Evolutionary conservation across 2,113 vertebrate species (phyloP), one percentile per base, ranked within the genome.

Genomic region (Sitta europaea): DNA sequence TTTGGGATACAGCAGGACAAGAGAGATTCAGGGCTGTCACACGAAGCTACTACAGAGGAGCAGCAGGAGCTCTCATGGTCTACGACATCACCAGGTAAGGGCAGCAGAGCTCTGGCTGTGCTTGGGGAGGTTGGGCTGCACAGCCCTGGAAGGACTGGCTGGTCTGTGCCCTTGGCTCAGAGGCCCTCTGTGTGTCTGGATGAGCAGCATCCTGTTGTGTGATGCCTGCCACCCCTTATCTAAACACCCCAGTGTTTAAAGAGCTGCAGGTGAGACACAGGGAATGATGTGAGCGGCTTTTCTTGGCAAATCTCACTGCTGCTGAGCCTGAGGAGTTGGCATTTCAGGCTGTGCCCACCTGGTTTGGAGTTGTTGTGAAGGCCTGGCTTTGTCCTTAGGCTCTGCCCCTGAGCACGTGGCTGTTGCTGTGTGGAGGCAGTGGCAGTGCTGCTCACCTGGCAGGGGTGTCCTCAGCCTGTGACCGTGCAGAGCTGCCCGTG

Each of bases 1-100:
- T 99, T 79, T 99, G 99, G 99, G 99, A 99, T 98, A 99, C 99
- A 33, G 99, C 99, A 21, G 99, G 99, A 79, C 99, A 99, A 98
- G 99, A 99, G 96, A 97, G 99, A 47, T 99, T 99, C 98, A 98
- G 99, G 92, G 99, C 99, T 86, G 99, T 99, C 94, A 99, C 99
- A 78, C 98, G 99, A 94, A 99, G 99, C 97, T 99, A 99, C 97
- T 99, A 99, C 98, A 98, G 99, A 96, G 99, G 99, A 73, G 99
- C 99, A 5, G 99, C 99, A 0, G 99, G 99, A 66, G 99, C 99
- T 29, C 99, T 99, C 84, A 99, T 99, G 99, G 99, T 99, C 94
- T 99, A 99, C 13, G 99, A 99, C 97, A 99, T 99, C 91, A 99
- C 99, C 97, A 99, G 99, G 99, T 99, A 97, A 98, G 98, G 92